Evolutionary conservation across 2,888 invertebrate genomes (phyloP).

Genomic region (Lepidocyrtinus sp.): DNA sequence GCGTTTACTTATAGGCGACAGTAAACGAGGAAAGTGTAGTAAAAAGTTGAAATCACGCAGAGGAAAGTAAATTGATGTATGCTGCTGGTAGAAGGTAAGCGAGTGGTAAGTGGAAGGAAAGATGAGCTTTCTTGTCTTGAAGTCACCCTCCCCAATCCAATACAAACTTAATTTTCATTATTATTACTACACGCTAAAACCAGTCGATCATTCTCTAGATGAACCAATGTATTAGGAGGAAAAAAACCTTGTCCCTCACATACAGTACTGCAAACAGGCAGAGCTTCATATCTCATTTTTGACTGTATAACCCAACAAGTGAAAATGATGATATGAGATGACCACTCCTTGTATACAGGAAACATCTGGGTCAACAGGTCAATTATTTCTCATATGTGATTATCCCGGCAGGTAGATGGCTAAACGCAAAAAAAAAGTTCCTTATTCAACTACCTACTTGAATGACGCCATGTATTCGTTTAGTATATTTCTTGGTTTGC

Average conservation of each 20-base stretch:
- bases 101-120: too few relatives aligned
- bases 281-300: conserved; percentile 1
- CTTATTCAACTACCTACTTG: neutral
- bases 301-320: neutral
- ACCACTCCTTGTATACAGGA: conserved; percentile 60
- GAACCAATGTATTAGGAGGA: too few relatives aligned
- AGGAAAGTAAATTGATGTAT: too few relatives aligned
- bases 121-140: too few relatives aligned
- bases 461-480: neutral
- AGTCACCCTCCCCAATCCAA: too few relatives aligned
- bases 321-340: conserved; percentile 56
- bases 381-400: conserved; percentile 46
- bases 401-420: conserved; percentile 38
- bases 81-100: too few relatives aligned
- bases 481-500: neutral
- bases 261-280: neutral
- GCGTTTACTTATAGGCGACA: too few relatives aligned
- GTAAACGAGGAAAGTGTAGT: too few relatives aligned
- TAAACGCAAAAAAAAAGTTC: conserved; percentile 13
- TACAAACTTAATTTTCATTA: too few relatives aligned
- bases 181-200: too few relatives aligned
- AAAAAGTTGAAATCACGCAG: too few relatives aligned
- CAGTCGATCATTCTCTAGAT: too few relatives aligned
- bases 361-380: conserved; percentile 61
- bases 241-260: neutral